Conservation (phyloP, 2,888 invertebrate genomes). For the Norana najaformis region DNA sequence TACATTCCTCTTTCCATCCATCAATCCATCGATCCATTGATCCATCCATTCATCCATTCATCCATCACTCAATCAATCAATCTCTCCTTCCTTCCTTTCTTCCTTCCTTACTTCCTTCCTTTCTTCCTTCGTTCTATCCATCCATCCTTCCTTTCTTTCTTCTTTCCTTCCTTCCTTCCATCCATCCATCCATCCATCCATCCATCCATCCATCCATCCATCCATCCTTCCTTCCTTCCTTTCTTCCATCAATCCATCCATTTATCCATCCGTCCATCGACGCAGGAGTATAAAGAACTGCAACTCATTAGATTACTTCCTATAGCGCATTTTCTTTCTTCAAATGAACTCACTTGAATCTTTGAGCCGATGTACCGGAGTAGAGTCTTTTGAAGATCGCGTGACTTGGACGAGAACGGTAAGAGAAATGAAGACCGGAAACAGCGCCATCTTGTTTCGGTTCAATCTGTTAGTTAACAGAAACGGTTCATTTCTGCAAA, state of each 20-base stretch:
- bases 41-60: background rate
- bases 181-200: background rate
- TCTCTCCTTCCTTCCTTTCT: background rate
- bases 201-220: background rate
- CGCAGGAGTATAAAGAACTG: too few species aligned
- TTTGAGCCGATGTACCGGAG: background rate
- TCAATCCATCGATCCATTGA: background rate
- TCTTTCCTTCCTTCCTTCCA: too few species aligned
- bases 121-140: too few species aligned
- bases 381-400: background rate
- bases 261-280: background rate
- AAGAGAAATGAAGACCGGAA: constrained; percentile 5
- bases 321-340: background rate
- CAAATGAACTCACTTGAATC: background rate
- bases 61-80: background rate
- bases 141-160: too few species aligned
- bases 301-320: background rate
- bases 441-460: background rate
- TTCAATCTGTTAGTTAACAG: background rate
- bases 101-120: too few species aligned
- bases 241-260: background rate
- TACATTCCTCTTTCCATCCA: too few species aligned
- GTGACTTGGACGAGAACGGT: background rate
- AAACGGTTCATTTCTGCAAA: background rate
- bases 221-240: background rate